Base-by-base conservation (phyloP, 2,888 invertebrate genomes). In the Germaria angustata region DNA sequence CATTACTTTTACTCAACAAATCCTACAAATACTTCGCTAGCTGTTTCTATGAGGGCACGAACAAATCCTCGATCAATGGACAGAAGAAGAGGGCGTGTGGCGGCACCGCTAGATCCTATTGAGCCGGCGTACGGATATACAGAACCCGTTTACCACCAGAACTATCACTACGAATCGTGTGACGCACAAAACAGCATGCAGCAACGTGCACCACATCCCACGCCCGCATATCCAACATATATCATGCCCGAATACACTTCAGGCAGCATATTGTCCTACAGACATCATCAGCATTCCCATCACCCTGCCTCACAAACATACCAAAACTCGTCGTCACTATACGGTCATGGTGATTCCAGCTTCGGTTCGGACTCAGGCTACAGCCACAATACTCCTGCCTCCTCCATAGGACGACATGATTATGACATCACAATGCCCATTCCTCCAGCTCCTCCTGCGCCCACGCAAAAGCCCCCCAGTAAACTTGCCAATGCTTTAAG, bases 281-380 rank as follows among this genome's bases (percentile, higher is more conserved):
- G 75, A 68, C 84, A 84, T 7, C 78, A 72, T 39, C 66, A 80
- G 24, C 80, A 76, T 34, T 46, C 53, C 7, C 57, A 72, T 57
- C 84, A 85, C 32, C 77, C 82, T 49, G 80, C 78, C 61, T 72
- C 84, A 41, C 75, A 73, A 59, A 82, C 84, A 81, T 86, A 81
- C 77, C 85, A 84, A 36, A 84, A 85, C 15, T 75, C 84, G 2
- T 63, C 81, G 15, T 86, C 94, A 87, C 93, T 94, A 46, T 94
- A 94, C 69, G 94, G 94, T 83, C 94, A 94, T 85, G 89, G 90
- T 8, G 95, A 95, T 87, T 95, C 95, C 5, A 95, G 95, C 4
- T 95, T 96, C 85, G 96, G 96, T 34, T 96, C 96, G 8, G 96
- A 96, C 91, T 96, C 96, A 55, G 96, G 96, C 9, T 96, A 96